Percentiles rank a stretch among this genome's conserved stretches.
Evolutionary conservation across 2,797 vertebrate species (phyloP).

Genomic region (Clarias laeviceps): DNA sequence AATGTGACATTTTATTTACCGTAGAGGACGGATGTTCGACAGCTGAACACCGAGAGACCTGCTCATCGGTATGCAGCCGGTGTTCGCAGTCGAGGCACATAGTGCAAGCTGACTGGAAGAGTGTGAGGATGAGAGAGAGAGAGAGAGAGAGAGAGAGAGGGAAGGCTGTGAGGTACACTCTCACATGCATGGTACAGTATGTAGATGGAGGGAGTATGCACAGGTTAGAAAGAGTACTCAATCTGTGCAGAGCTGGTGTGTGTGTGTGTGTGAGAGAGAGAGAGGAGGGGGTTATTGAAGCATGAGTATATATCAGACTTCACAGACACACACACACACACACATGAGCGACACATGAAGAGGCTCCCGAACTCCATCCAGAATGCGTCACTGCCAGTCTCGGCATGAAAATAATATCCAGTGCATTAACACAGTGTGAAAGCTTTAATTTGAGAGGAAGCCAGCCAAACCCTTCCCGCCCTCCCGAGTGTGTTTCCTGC

Average conservation of each 20-base stretch:
- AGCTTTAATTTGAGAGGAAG: slow-evolving; percentile 70
- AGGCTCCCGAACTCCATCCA: slow-evolving; percentile 40
- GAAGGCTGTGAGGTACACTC: not conserved
- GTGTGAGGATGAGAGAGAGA: slow-evolving; percentile 3
- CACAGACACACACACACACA: too few relatives aligned
- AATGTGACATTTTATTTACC: slow-evolving; percentile 65
- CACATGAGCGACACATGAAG: slow-evolving; percentile 44
- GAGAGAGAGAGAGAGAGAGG: slow-evolving; percentile 5
- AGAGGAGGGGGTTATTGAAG: too few relatives aligned
- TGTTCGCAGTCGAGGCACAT: slow-evolving; percentile 44
- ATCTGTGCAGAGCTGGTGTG: slow-evolving; percentile 8
- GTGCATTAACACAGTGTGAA: slow-evolving; percentile 69
- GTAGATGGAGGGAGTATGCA: slow-evolving; percentile 4
- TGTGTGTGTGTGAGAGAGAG: not conserved
- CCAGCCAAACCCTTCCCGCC: slow-evolving; percentile 53
- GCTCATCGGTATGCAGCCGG: slow-evolving; percentile 60
- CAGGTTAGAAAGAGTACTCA: slow-evolving; percentile 21
- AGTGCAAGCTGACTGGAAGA: slow-evolving; percentile 24
- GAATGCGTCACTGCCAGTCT: slow-evolving; percentile 36
- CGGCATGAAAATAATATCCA: slow-evolving; percentile 59
- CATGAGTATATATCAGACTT: too few relatives aligned
- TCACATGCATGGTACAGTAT: not conserved
- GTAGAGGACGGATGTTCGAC: slow-evolving; percentile 44
- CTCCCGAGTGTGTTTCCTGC: slow-evolving; percentile 64
- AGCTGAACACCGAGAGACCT: slow-evolving; percentile 46